Percentiles rank a stretch among this genome's conserved stretches.
phyloP scores from a whole-genome alignment of 2,797 vertebrate genomes.

The Podarcis lilfordi region DNA sequence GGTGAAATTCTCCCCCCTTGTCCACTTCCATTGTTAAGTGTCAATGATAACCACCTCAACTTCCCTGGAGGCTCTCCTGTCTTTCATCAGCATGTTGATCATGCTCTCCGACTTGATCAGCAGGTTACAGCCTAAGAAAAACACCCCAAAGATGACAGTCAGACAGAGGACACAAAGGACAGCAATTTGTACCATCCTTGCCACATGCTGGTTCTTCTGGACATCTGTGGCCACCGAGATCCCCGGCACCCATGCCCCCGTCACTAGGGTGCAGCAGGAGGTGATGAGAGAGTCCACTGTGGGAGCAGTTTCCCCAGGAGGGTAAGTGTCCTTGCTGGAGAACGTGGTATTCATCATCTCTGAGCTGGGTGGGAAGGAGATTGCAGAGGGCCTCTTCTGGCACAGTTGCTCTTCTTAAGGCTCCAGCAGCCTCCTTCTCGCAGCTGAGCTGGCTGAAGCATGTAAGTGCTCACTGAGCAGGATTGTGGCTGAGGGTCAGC shows the following conservation, averaged over 20 bases:
- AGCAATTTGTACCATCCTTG: constrained; percentile 39
- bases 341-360: constrained; percentile 19
- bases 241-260: not conserved
- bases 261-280: constrained; percentile 20
- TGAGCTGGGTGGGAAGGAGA: not conserved
- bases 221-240: not conserved
- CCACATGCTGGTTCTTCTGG: not conserved
- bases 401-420: not conserved
- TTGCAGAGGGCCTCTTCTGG: not conserved
- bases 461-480: constrained; percentile 10
- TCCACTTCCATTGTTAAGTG: not conserved
- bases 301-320: not conserved
- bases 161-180: constrained; percentile 47
- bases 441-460: not conserved
- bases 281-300: constrained; percentile 14
- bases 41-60: constrained; percentile 15
- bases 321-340: not conserved
- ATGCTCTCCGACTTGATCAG: constrained; percentile 54
- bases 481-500: constrained; percentile 24
- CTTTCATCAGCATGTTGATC: constrained; percentile 41
- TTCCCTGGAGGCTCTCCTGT: constrained; percentile 41
- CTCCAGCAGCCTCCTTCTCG: not conserved
- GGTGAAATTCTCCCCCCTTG: not conserved
- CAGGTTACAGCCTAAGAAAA: constrained; percentile 50
- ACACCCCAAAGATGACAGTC: constrained; percentile 45